Evolutionary conservation across 2,888 invertebrate species (phyloP), one percentile per base, ranked within the genome.

Genomic region (Pseudeuparius sepicola): DNA sequence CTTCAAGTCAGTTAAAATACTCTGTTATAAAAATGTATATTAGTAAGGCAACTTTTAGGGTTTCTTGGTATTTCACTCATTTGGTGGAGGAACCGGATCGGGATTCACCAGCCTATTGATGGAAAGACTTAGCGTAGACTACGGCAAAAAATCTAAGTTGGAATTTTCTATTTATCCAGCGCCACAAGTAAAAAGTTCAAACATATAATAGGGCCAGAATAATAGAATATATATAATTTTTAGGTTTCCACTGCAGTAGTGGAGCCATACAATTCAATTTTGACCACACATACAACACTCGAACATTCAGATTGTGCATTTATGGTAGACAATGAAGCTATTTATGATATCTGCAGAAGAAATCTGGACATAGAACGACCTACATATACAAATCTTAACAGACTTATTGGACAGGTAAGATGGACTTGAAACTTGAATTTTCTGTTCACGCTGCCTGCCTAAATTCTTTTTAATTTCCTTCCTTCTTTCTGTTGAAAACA

Each of bases 81-180:
- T 92, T 57, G 90, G 80, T 39, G 84, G 78, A 43, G 90, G 90
- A 47, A 92, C 88, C 46, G 92, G 89, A 32, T 89, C 86, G 18
- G 93, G 93, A 12, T 93, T 93, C 65, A 88, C 89, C 1, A 89
- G 90, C 2, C 70, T 93, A 44, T 68, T 93, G 41, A 90, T 92
- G 90, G 89, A 93, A 64, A 72, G 86, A 29, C 73, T 94, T 23
- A 85, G 85, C 28, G 86, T 89, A 2, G 89, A 90, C 63, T 93
- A 90, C 62, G 89, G 90, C 45, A 92, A 89, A 65, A 92, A 90
- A 64, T 87, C 87, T 33, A 92, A 92, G 59, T 70, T 92, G 14
- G 89, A 89, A 62, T 93, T 94, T 63, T 83, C 89, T 36, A 86
- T 93, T 51, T 94, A 94, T 60, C 93, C 93, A 5, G 92, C 93